A percentile compares a stretch with the other conserved stretches of the same genome.
These are phyloP conservation scores for Heliothis subflexa DNA, from an alignment of 1,140 invertebrate genomes.

Conservation along the genomic window DNA sequence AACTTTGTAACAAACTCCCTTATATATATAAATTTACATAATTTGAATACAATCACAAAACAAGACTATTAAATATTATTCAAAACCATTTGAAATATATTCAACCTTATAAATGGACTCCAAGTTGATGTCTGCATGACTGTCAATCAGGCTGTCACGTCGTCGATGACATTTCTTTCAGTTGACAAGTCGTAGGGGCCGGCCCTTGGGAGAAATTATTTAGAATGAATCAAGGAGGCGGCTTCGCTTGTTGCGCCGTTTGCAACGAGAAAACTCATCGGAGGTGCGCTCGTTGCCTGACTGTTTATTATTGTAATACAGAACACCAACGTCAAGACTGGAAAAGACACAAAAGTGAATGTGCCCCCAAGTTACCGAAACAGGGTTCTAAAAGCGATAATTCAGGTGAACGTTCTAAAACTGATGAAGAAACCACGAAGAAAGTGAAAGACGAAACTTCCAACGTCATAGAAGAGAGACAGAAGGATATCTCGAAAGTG, in stretches of 20 bases:
- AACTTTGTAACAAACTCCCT: neutral
- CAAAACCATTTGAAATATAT: neutral
- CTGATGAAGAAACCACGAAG: constrained; percentile 58
- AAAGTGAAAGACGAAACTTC: constrained; percentile 47
- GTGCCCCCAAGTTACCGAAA: constrained; percentile 78
- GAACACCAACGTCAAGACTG: constrained; percentile 93
- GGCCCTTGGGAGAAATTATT: constrained; percentile 80
- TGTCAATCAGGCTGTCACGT: constrained; percentile 51
- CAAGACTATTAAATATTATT: neutral
- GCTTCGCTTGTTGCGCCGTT: constrained; percentile 89
- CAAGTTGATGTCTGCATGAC: constrained; percentile 16
- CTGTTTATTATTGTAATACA: constrained; percentile 91
- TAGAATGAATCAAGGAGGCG: constrained; percentile 84
- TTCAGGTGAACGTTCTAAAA: constrained; percentile 61
- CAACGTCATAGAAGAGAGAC: constrained; percentile 46
- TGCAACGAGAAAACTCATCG: constrained; percentile 89
- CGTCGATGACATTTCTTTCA: constrained; percentile 54
- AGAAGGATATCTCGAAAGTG: constrained; percentile 47
- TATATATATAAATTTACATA: no score
- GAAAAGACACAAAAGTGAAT: constrained; percentile 90
- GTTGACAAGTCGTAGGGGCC: constrained; percentile 55
- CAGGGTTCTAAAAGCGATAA: constrained; percentile 67
- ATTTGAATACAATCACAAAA: neutral
- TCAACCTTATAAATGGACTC: neutral
- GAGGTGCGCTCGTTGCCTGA: constrained; percentile 91